Conservation (phyloP, 92 coral and sea anemone genomes). For the Paramuricea clavata region DNA sequence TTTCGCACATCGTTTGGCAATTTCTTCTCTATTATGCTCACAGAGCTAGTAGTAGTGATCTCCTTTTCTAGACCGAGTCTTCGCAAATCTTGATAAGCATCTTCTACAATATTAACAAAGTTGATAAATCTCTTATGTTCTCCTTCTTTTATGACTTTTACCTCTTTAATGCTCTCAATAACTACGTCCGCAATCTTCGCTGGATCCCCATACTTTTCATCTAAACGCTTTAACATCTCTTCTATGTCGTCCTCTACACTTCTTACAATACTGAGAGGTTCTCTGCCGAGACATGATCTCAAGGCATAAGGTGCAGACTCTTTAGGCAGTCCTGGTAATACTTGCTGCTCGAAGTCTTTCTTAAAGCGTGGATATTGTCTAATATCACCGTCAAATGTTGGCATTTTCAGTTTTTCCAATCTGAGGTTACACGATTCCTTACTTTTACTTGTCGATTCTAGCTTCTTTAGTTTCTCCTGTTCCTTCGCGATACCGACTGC, state of each 20-base stretch:
- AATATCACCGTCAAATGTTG: conserved; percentile 64
- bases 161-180: conserved; percentile 39
- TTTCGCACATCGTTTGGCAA: conserved; percentile 51
- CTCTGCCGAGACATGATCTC: conserved; percentile 62
- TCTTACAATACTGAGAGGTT: conserved; percentile 45
- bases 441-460: neutral
- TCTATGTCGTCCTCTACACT: conserved; percentile 31
- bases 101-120: conserved; percentile 59
- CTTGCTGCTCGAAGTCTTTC: conserved; percentile 62
- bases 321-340: conserved; percentile 28
- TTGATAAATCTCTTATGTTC: conserved; percentile 63
- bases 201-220: conserved; percentile 70
- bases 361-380: conserved; percentile 65
- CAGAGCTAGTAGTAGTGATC: conserved; percentile 76
- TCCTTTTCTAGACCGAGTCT: conserved; percentile 72
- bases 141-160: conserved; percentile 59
- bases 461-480: neutral
- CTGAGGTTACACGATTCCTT: conserved; percentile 25
- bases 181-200: conserved; percentile 66
- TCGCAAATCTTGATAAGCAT: conserved; percentile 66
- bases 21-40: conserved; percentile 69
- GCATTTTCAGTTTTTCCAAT: conserved; percentile 69
- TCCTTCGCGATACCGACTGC: conserved; percentile 4
- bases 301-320: conserved; percentile 56
- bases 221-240: conserved; percentile 67